phyloP scores from a whole-genome alignment of 2,113 vertebrate genomes.

The Heteronetta atricapilla region DNA sequence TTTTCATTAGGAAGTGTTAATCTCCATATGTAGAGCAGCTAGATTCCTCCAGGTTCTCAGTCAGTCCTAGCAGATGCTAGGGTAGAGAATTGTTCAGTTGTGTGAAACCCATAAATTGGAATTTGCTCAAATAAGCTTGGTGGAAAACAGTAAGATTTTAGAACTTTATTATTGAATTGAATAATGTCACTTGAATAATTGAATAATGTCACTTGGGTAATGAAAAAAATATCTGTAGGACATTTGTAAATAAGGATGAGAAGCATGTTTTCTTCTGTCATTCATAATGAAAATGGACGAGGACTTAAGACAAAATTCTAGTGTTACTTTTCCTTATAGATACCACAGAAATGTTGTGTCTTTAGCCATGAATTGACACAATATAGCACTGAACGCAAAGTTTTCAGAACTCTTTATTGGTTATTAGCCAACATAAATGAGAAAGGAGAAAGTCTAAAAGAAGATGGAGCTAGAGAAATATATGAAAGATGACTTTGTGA shows the following conservation, averaged over 20 bases:
- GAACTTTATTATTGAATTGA: background rate
- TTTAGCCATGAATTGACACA: background rate
- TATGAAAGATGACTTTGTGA: background rate
- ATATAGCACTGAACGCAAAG: background rate
- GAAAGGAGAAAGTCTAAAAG: background rate
- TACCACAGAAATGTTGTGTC: background rate
- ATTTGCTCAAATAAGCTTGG: background rate
- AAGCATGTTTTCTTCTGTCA: background rate
- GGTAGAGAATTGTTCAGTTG: background rate
- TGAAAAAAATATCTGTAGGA: background rate
- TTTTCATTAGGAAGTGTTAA: background rate
- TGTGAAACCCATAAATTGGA: background rate
- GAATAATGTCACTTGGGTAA: background rate
- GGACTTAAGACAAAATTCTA: background rate
- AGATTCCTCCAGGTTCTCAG: background rate
- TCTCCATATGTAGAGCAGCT: background rate
- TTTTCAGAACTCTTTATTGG: background rate
- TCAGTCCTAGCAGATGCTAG: background rate
- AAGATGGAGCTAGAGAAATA: background rate
- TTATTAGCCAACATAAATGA: background rate
- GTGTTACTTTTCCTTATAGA: background rate
- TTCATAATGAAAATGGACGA: background rate
- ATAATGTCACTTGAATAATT: background rate
- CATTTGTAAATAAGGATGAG: fast-evolving
- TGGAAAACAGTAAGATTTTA: background rate